These are phyloP conservation scores for Mythimna ferrago DNA, from an alignment of 2,888 invertebrate species.

Conservation along the genomic window DNA sequence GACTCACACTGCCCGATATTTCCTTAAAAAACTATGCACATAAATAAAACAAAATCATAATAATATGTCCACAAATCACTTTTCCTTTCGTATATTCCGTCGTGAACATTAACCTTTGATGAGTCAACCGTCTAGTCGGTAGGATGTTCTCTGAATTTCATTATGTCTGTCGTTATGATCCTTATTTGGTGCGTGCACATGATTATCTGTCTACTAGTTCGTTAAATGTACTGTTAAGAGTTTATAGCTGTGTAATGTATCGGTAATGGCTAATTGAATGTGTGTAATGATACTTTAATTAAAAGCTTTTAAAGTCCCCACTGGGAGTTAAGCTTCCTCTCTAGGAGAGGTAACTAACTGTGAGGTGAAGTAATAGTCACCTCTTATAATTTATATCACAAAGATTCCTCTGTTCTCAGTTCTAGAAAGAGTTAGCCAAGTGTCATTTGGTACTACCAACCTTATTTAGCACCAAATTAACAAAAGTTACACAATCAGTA, in stretches of 20 bases:
- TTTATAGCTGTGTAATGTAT: neutral
- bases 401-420: too few species aligned
- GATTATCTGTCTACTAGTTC: constrained; percentile 26
- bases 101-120: constrained; percentile 51
- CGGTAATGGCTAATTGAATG: constrained; percentile 27
- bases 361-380: too few species aligned
- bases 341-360: too few species aligned
- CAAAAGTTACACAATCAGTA: too few species aligned
- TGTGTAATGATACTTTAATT: too few species aligned
- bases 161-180: constrained; percentile 42
- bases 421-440: too few species aligned
- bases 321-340: too few species aligned
- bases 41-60: neutral
- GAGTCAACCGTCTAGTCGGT: constrained; percentile 60
- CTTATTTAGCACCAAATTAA: too few species aligned
- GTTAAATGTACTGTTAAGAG: constrained; percentile 17
- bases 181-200: constrained; percentile 25
- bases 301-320: too few species aligned
- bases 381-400: too few species aligned
- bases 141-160: constrained; percentile 57
- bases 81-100: constrained; percentile 30
- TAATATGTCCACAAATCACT: constrained; percentile 29
- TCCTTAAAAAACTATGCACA: neutral
- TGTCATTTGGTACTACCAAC: too few species aligned
- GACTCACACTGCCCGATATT: neutral